Conservation (phyloP, 2,797 vertebrate genomes). For the Phalanger gymnotis region DNA sequence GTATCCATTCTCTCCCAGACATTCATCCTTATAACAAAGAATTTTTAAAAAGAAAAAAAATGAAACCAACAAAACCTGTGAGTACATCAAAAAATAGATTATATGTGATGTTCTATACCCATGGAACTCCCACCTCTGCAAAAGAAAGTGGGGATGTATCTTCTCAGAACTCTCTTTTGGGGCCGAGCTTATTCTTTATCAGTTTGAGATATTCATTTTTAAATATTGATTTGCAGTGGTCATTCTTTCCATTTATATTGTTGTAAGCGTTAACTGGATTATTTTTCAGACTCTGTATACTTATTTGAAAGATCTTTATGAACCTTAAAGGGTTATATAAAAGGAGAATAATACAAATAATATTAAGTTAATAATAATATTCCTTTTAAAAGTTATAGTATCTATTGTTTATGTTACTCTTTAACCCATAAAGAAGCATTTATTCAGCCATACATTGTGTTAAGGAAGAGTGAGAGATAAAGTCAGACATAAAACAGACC, state of each 20-base stretch:
- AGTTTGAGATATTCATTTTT: neutral
- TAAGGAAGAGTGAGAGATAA: neutral
- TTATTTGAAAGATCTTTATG: neutral
- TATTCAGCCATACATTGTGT: neutral
- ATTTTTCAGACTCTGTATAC: neutral
- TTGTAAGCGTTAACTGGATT: neutral
- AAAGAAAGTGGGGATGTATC: neutral
- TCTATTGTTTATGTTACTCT: neutral
- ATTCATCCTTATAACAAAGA: neutral
- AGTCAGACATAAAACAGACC: neutral
- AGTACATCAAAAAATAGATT: neutral
- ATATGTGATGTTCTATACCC: neutral
- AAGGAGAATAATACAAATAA: neutral
- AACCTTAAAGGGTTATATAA: neutral
- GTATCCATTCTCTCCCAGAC: too few species aligned
- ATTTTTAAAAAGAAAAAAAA: neutral
- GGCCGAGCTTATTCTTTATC: neutral
- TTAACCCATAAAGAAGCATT: neutral
- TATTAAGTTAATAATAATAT: neutral
- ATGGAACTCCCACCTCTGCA: neutral
- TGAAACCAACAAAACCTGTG: too few species aligned
- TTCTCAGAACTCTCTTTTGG: neutral
- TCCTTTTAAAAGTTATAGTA: neutral
- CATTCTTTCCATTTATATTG: neutral
- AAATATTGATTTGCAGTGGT: neutral